Conservation (phyloP, 2,113 vertebrate genomes). For the Aptenodytes forsteri region DNA sequence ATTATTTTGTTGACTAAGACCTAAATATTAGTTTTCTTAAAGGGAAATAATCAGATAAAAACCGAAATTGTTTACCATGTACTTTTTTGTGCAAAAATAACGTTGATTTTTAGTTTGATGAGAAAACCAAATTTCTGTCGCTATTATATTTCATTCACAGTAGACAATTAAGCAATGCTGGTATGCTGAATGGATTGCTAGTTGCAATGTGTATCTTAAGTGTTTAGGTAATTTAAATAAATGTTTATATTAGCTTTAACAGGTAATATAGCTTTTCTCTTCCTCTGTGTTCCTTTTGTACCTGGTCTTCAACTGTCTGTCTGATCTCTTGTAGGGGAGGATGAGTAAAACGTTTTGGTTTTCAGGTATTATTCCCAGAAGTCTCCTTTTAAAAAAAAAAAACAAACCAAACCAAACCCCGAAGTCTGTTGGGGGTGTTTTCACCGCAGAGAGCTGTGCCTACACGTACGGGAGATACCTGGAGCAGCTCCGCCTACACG, state of each 20-base stretch:
- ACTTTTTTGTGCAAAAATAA: background rate
- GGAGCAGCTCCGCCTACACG: background rate
- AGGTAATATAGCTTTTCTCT: background rate
- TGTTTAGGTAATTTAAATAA: background rate
- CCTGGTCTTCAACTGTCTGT: rapidly evolving
- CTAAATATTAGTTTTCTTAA: background rate
- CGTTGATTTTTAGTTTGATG: background rate
- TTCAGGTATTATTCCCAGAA: background rate
- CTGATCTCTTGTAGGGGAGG: background rate
- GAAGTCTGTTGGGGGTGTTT: background rate
- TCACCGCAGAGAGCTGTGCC: background rate
- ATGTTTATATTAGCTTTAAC: background rate
- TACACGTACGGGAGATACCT: rapidly evolving
- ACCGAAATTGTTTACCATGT: background rate
- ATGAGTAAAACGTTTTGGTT: background rate
- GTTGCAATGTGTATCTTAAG: background rate
- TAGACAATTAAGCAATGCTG: background rate
- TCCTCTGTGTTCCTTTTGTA: background rate
- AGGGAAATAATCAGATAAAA: background rate
- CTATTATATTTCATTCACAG: rapidly evolving
- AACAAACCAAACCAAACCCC: no score
- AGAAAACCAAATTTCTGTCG: background rate
- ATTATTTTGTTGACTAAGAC: background rate
- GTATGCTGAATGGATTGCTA: background rate
- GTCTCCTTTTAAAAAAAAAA: background rate